Base-by-base conservation (phyloP, 2,888 invertebrate genomes). In the Caenorhabditis macrosperma region DNA sequence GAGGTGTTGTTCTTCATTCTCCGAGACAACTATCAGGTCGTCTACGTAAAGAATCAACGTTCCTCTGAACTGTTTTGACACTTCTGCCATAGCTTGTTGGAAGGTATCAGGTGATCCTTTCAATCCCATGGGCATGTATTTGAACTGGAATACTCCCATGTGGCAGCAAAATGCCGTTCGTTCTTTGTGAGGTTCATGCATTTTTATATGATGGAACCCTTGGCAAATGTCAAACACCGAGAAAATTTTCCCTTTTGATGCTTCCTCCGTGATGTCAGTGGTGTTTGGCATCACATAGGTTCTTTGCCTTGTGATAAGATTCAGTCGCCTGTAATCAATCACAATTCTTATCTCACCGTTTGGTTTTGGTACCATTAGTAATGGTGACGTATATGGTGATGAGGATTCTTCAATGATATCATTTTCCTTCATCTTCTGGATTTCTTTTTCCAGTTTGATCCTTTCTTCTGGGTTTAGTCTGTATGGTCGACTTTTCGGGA, bases 51-150 rank as follows among this genome's bases (percentile, higher is more conserved):
- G n/a, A 33, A 78, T 61, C 4, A 67, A 12, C 35, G 30, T 57
- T 6, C 50, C 54, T 10, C 28, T 44, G 22, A 69, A 30, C 28
- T 46, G n/a, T 15, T 20, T 41, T 10, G 44, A 30, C 2, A 78
- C 41, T 12, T 50, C 26, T 10, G 26, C 24, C 26, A 85, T 63
- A 0, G 74, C 71, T 22, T 50, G 10, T 35, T 68, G 68, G 20
- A 85, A 85, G 0, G 83, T 81, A 12, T 48, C 24, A 0, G 85
- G 83, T 1, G 82, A 69, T 0, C 75, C 68, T 2, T 63, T 61
- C 9, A 85, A 30, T 0, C 85, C 85, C 48, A 86, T 82, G 0
- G 85, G 82, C 67, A 84, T 72, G 4, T 69, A n/a, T 0, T 64
- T n/a, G 44, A 63, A 85, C 30, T 85, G 78, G 28, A 63, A 85